Conservation (phyloP, 2,797 vertebrate genomes). For the Parauchenoglanis ngamensis region DNA sequence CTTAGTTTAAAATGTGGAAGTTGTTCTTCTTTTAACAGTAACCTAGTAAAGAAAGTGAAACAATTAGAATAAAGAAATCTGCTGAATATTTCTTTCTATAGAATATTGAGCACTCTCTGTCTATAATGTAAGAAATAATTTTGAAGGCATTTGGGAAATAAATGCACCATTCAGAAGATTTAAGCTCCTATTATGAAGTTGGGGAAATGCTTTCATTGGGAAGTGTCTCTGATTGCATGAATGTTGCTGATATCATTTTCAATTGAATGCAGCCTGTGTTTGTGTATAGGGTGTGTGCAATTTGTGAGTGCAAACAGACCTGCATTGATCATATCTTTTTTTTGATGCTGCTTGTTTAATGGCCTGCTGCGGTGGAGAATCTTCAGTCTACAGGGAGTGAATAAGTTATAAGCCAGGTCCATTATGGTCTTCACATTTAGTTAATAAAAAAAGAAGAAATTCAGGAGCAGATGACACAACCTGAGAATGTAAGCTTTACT, state of each 20-base stretch:
- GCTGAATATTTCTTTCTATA: not conserved
- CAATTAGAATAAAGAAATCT: not conserved
- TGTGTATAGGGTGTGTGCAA: not conserved
- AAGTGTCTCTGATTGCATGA: not conserved
- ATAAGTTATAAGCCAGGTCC: not conserved
- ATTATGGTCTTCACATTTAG: not conserved
- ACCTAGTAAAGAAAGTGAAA: not conserved
- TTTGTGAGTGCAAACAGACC: not conserved
- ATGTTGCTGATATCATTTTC: not conserved
- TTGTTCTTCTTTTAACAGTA: not conserved
- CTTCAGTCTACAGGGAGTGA: not conserved
- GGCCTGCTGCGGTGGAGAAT: not conserved
- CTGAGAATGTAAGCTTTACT: not conserved
- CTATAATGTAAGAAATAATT: not conserved
- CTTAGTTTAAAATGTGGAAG: not conserved
- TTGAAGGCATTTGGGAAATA: not conserved
- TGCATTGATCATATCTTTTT: not conserved
- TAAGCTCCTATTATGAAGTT: not conserved
- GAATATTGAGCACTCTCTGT: not conserved
- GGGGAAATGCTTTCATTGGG: not conserved
- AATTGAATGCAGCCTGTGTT: not conserved
- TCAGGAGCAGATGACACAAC: not conserved
- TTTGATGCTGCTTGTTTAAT: not conserved
- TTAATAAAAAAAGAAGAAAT: not conserved
- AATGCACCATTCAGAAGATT: not conserved